A percentile compares a stretch with the other conserved stretches of the same genome.
These are phyloP conservation scores for Drosophila willistoni DNA, from an alignment of 1,140 invertebrate species.

Conservation along the genomic window DNA sequence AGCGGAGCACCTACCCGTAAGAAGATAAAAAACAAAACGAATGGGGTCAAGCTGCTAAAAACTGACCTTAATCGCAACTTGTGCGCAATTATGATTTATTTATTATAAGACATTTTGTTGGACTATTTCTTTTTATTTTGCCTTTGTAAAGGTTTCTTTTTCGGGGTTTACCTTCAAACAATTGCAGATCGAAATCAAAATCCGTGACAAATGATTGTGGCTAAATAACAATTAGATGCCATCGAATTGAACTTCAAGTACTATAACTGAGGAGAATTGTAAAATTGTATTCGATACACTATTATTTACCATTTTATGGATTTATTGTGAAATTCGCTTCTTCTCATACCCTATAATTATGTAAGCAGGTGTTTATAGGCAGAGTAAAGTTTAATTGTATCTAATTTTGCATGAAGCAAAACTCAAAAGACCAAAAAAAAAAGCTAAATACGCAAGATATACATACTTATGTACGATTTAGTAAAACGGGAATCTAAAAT, in stretches of 20 bases:
- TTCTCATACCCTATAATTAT: no score
- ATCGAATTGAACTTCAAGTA: not conserved
- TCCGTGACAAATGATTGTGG: constrained; percentile 1
- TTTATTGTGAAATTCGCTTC: no score
- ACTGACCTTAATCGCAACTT: constrained; percentile 52
- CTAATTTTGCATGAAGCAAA: no score
- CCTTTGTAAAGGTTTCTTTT: constrained; percentile 12
- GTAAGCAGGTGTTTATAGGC: not conserved
- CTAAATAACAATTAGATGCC: constrained; percentile 11
- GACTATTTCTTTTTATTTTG: not conserved
- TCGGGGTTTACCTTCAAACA: constrained; percentile 29
- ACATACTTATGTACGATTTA: no score
- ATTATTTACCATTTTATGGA: not conserved
- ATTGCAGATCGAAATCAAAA: not conserved
- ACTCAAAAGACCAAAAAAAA: no score
- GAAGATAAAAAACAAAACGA: not conserved
- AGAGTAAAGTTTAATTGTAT: no score
- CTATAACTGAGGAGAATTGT: not conserved
- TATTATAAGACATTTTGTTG: constrained; percentile 20
- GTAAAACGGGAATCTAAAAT: no score
- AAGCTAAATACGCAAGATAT: no score
- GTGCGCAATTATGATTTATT: constrained; percentile 47
- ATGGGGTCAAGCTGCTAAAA: constrained; percentile 36
- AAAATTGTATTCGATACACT: not conserved
- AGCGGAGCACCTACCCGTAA: not conserved